Percentiles rank a stretch among this genome's conserved stretches.
Conservation (phyloP, 2,888 invertebrate genomes). For the Drosophila mettleri region DNA sequence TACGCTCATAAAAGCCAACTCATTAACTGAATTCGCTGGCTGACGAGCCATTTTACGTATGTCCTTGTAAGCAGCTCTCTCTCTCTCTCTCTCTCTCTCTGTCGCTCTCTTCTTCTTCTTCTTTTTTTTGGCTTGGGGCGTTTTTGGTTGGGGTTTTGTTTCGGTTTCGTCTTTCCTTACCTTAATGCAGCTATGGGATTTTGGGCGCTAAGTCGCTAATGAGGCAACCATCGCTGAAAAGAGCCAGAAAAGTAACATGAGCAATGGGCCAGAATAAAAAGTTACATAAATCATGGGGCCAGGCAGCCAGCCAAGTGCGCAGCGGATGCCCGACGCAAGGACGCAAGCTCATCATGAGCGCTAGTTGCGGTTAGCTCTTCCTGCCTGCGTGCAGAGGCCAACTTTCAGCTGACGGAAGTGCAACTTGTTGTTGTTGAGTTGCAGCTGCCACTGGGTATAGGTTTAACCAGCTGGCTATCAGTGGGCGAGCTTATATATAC, state of each 20-base stretch:
- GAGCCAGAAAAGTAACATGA: conserved; percentile 37
- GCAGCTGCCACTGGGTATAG: conserved; percentile 5
- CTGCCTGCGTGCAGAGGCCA: conserved; percentile 31
- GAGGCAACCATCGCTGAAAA: conserved; percentile 68
- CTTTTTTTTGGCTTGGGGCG: conserved; percentile 3
- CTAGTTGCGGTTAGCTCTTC: conserved; percentile 32
- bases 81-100: neutral
- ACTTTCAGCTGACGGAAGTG: conserved; percentile 65
- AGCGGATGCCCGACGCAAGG: conserved; percentile 38
- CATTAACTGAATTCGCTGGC: conserved; percentile 24
- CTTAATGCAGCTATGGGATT: conserved; percentile 37
- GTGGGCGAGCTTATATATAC: neutral
- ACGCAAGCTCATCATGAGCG: conserved; percentile 36
- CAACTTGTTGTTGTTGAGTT: conserved; percentile 58
- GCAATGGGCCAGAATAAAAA: conserved; percentile 41
- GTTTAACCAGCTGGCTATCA: conserved; percentile 26
- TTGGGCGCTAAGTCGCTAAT: conserved; percentile 66
- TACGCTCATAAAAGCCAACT: conserved; percentile 29
- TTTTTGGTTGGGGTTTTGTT: conserved; percentile 11
- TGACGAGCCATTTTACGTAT: conserved; percentile 11
- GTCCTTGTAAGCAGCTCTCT: conserved; percentile 12
- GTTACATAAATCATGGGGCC: conserved; percentile 44
- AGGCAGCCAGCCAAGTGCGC: conserved; percentile 14
- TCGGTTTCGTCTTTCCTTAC: conserved; percentile 28
- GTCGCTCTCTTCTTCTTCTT: neutral